Percentiles rank a stretch among this genome's conserved stretches.
Conservation (phyloP, 92 coral and sea anemone species). For the Epizoanthus scotinus region DNA sequence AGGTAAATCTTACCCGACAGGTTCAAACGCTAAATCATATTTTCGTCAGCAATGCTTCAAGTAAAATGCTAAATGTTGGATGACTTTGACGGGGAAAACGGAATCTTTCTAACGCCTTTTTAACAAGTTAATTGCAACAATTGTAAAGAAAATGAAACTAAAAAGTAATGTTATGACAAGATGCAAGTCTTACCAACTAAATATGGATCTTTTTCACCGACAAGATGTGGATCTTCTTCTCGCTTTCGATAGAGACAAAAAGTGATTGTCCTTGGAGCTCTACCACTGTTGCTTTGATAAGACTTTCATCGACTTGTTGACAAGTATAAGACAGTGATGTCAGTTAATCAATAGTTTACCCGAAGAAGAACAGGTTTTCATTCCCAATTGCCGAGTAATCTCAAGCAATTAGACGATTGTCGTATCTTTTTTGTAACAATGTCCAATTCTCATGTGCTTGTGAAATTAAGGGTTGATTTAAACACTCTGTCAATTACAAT, state of each 20-base stretch:
- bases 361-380: constrained; percentile 18
- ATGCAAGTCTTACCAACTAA: not conserved
- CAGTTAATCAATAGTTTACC: constrained; percentile 16
- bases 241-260: not conserved
- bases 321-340: not conserved
- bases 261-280: not conserved
- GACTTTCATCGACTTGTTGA: constrained; percentile 2
- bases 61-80: too few relatives aligned
- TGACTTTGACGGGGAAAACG: too few relatives aligned
- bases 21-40: too few relatives aligned
- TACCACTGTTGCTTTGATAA: not conserved
- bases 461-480: constrained; percentile 26
- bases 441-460: not conserved
- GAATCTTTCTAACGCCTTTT: too few relatives aligned
- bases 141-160: not conserved
- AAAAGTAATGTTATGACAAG: too few relatives aligned
- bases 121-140: not conserved
- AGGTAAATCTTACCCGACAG: too few relatives aligned
- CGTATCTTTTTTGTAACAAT: constrained; percentile 27
- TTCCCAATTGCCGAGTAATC: constrained; percentile 16
- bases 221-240: not conserved
- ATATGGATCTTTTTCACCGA: not conserved
- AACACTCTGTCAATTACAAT: constrained; percentile 20
- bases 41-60: too few relatives aligned
- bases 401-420: constrained; percentile 15